These are phyloP conservation scores for Xiphias gladius DNA, from an alignment of 2,113 vertebrate species.

Conservation along the genomic window DNA sequence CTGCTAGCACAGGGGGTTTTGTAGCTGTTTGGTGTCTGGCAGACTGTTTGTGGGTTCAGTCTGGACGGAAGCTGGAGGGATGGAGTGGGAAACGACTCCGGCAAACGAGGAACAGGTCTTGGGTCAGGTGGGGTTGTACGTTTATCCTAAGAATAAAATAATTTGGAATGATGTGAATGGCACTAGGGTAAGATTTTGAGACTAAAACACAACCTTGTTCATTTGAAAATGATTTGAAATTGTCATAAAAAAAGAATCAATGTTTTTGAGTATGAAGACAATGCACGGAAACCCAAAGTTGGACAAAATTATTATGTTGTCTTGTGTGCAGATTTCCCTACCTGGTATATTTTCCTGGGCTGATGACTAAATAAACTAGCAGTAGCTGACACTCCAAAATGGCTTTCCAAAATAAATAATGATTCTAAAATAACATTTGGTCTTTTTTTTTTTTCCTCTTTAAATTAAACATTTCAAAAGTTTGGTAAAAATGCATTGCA, in stretches of 20 bases:
- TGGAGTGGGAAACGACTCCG: conserved; percentile 79
- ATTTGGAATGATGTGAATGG: neutral
- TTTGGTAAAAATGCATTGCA: neutral
- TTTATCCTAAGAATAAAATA: conserved; percentile 78
- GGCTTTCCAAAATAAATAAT: too few relatives aligned
- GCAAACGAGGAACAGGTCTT: conserved; percentile 54
- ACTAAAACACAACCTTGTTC: conserved; percentile 3
- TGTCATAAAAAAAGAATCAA: neutral
- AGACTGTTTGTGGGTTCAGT: conserved; percentile 74
- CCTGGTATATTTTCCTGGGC: too few relatives aligned
- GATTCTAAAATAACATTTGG: too few relatives aligned
- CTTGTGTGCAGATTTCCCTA: too few relatives aligned
- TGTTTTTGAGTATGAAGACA: neutral
- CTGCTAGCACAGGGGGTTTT: conserved; percentile 82
- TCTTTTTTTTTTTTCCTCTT: neutral
- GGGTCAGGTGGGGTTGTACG: conserved; percentile 76
- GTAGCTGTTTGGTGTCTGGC: conserved; percentile 86
- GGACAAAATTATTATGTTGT: too few relatives aligned
- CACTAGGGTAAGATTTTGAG: neutral
- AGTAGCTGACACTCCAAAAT: neutral
- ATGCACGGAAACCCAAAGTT: neutral
- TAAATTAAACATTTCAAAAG: neutral
- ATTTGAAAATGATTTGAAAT: neutral
- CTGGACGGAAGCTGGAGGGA: conserved; percentile 67
- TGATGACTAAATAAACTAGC: neutral